Evolutionary conservation across 2,113 vertebrate genomes (phyloP).

Genomic region (Ailuropoda melanoleuca): DNA sequence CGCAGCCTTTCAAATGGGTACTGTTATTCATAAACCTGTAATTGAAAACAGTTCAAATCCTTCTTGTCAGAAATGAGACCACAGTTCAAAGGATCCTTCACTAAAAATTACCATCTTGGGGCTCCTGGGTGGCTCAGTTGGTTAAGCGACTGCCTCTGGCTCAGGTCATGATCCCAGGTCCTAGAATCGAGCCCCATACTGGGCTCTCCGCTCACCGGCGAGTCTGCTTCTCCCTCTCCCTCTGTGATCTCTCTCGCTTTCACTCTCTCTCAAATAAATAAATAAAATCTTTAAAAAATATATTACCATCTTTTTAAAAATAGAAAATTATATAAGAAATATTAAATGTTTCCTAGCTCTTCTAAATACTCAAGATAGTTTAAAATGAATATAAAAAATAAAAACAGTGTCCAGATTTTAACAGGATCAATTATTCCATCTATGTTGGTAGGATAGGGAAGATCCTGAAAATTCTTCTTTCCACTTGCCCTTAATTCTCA

Average conservation of each 20-base stretch:
- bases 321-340: constrained; percentile 14
- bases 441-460: not conserved
- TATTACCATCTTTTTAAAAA: not conserved
- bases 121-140: no score
- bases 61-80: not conserved
- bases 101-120: not conserved
- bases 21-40: not conserved
- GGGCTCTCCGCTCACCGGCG: rapidly evolving
- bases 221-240: not conserved
- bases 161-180: no score
- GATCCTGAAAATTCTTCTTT: not conserved
- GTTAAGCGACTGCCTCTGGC: no score
- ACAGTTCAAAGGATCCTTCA: not conserved
- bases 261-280: not conserved
- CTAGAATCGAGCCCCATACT: not conserved
- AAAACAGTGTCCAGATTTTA: not conserved
- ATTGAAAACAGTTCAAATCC: not conserved
- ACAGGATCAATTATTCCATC: not conserved
- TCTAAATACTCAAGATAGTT: constrained; percentile 8
- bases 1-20: not conserved
- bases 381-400: constrained; percentile 3
- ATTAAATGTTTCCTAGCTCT: not conserved
- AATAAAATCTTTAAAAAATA: not conserved
- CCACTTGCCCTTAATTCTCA: not conserved
- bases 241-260: not conserved